phyloP scores from a whole-genome alignment of 2,113 vertebrate genomes.

The Microcebus tavaratra region DNA sequence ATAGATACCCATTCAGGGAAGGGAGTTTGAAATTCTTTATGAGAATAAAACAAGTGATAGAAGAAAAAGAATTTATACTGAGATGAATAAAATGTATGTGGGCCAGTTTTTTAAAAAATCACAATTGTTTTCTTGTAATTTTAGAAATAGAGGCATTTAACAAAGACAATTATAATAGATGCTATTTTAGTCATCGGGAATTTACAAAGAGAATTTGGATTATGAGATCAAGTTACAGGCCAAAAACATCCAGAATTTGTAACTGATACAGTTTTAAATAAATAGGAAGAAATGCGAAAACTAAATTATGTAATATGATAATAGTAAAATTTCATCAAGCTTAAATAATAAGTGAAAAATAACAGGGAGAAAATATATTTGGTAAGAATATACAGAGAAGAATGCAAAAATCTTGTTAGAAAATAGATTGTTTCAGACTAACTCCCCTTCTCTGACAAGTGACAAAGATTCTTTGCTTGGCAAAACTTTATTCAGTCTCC shows the following conservation, averaged over 20 bases:
- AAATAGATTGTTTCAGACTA: neutral
- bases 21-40: conserved; percentile 31
- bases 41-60: conserved; percentile 43
- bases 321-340: conserved; percentile 16
- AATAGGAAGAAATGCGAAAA: neutral
- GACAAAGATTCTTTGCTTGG: neutral
- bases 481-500: neutral
- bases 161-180: neutral
- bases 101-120: neutral
- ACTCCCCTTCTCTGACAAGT: neutral
- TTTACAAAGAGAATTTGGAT: conserved; percentile 16
- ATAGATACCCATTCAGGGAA: conserved; percentile 19
- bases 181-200: conserved; percentile 19
- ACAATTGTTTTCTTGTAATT: neutral
- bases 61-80: conserved; percentile 26
- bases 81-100: conserved; percentile 47
- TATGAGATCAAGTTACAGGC: neutral
- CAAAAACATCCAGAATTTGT: conserved; percentile 3
- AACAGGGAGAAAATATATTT: neutral
- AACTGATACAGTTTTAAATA: conserved; percentile 14
- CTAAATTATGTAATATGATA: neutral
- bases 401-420: neutral
- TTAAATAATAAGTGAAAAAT: conserved; percentile 39
- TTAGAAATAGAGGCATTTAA: conserved; percentile 54
- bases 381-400: neutral